A percentile compares a stretch with the other conserved stretches of the same genome.
These are phyloP conservation scores for Micropoecilia bifurca DNA, from an alignment of 2,797 vertebrate genomes.

Conservation along the genomic window DNA sequence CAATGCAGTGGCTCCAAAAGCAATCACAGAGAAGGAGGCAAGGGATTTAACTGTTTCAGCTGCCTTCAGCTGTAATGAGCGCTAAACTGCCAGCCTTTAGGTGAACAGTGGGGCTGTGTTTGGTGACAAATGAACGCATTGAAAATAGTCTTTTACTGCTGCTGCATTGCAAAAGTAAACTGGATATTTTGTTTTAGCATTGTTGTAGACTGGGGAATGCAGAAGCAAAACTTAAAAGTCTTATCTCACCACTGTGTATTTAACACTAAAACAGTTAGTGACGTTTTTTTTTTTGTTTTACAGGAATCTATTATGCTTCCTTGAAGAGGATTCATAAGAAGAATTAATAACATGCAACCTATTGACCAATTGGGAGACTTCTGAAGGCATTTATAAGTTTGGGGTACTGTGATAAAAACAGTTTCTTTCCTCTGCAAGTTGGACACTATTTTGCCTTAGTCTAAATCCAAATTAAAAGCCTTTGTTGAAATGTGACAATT, in stretches of 20 bases:
- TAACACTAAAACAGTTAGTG: background rate
- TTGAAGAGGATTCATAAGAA: background rate
- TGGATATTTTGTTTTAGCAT: background rate
- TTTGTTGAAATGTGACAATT: background rate
- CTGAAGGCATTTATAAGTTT: background rate
- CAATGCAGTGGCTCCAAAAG: slow-evolving; percentile 14
- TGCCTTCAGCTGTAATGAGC: slow-evolving; percentile 1
- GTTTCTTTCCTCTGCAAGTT: background rate
- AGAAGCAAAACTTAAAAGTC: background rate
- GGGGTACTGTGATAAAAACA: background rate
- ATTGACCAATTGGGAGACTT: background rate
- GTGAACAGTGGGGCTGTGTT: background rate
- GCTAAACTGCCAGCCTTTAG: background rate
- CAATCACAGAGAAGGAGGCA: background rate
- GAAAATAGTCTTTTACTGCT: background rate
- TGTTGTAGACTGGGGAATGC: background rate
- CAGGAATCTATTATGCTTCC: background rate
- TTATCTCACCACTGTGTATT: background rate
- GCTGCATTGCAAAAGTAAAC: background rate
- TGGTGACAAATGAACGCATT: background rate
- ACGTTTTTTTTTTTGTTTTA: too few relatives aligned
- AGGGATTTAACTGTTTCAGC: slow-evolving; percentile 7
- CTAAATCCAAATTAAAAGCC: background rate
- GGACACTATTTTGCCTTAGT: background rate
- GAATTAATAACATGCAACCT: background rate